These are phyloP conservation scores for Origma solitaria DNA, from an alignment of 2,113 vertebrate genomes.

Conservation along the genomic window DNA sequence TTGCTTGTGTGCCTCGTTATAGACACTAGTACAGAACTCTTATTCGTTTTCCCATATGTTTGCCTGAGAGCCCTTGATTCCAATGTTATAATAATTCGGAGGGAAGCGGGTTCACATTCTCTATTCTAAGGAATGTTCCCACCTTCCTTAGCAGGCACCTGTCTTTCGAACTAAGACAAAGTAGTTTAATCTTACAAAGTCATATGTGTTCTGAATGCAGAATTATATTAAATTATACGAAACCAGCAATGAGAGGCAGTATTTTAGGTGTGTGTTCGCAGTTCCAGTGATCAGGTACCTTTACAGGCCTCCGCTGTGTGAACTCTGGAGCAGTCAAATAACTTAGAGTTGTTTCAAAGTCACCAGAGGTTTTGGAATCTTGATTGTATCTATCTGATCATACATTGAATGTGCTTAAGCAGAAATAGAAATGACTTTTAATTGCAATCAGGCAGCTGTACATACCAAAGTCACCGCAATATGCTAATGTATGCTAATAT, in stretches of 20 bases:
- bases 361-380: background rate
- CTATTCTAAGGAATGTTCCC: too few species aligned
- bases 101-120: too few species aligned
- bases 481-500: slow-evolving; percentile 17
- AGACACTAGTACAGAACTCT: too few species aligned
- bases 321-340: background rate
- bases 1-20: too few species aligned
- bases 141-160: too few species aligned
- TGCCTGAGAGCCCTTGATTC: too few species aligned
- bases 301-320: background rate
- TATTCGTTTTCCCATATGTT: too few species aligned
- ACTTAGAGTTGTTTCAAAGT: slow-evolving; percentile 4
- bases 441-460: slow-evolving; percentile 30
- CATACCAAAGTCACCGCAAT: background rate
- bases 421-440: slow-evolving; percentile 26
- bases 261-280: background rate
- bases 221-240: background rate
- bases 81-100: too few species aligned
- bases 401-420: background rate
- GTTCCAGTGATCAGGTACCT: background rate
- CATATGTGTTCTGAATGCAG: background rate
- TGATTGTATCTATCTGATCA: background rate
- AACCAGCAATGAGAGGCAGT: background rate
- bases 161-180: too few species aligned
- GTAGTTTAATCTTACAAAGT: background rate